Conservation (phyloP, 2,888 invertebrate species). For the Molorchus minor region DNA sequence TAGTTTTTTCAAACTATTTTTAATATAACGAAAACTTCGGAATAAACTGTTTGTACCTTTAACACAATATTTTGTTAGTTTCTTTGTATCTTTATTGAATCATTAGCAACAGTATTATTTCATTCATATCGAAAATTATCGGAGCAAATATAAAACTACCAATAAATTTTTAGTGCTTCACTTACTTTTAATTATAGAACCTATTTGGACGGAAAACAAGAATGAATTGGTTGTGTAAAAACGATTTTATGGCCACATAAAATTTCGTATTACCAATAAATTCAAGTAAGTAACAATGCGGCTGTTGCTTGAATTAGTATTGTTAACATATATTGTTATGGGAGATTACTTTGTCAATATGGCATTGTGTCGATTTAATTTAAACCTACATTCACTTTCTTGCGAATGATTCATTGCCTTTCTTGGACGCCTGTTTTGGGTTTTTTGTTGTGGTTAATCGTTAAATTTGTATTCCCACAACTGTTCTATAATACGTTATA, state of each 20-base stretch:
- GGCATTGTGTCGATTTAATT: slow-evolving; percentile 15
- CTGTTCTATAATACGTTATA: not conserved
- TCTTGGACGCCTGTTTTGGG: slow-evolving; percentile 7
- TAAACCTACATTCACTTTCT: not conserved
- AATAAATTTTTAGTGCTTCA: slow-evolving; percentile 14
- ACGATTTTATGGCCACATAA: slow-evolving; percentile 41
- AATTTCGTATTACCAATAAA: slow-evolving; percentile 45
- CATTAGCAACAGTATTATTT: too few species aligned
- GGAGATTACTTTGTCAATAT: slow-evolving; percentile 24
- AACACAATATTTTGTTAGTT: too few species aligned
- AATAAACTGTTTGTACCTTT: too few species aligned
- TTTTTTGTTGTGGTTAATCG: not conserved
- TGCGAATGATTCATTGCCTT: too few species aligned
- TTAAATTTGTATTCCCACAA: not conserved
- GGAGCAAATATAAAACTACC: slow-evolving; percentile 12
- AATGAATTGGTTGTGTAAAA: slow-evolving; percentile 42
- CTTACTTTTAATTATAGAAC: slow-evolving; percentile 18
- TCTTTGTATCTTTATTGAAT: too few species aligned
- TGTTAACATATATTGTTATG: slow-evolving; percentile 21
- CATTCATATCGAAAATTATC: too few species aligned
- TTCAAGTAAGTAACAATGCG: slow-evolving; percentile 44
- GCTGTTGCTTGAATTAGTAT: slow-evolving; percentile 18
- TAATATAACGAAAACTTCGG: too few species aligned
- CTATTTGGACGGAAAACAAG: slow-evolving; percentile 35
- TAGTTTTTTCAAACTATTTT: too few species aligned